Percentiles rank a stretch among this genome's conserved stretches.
Evolutionary conservation across 2,888 invertebrate genomes (phyloP).

Genomic region (Tenthredo amoena): DNA sequence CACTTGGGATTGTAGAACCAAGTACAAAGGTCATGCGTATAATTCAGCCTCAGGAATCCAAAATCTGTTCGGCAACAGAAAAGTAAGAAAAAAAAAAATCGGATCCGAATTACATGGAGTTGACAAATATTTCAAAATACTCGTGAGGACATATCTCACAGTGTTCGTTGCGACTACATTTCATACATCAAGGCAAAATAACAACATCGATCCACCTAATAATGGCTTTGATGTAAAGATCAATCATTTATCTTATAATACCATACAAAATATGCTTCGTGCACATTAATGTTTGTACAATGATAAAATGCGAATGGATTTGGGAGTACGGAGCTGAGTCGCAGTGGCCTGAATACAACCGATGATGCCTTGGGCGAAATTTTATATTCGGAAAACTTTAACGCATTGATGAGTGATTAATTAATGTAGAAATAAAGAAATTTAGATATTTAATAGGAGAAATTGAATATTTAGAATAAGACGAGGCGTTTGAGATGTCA

Average conservation of each 20-base stretch:
- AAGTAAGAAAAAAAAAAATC: neutral
- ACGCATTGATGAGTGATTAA: neutral
- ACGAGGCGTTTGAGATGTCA: neutral
- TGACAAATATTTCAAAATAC: neutral
- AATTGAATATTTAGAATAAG: no score
- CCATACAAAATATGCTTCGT: neutral
- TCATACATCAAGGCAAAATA: neutral
- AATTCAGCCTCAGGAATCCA: neutral
- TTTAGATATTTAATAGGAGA: no score
- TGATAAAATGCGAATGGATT: neutral
- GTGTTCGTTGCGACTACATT: no score
- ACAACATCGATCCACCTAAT: neutral
- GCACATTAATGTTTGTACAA: no score
- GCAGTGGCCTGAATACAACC: neutral
- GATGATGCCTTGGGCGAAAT: neutral
- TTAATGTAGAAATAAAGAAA: no score
- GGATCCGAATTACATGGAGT: neutral
- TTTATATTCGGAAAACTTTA: neutral
- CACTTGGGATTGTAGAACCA: neutral
- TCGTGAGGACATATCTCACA: neutral
- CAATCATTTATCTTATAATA: neutral
- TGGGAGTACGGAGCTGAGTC: neutral
- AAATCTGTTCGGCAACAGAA: neutral
- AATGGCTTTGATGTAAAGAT: neutral
- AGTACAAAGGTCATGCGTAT: neutral